Percentiles rank a stretch among this genome's conserved stretches.
Conservation (phyloP, 1,140 invertebrate genomes). For the Nylanderia fulva region DNA sequence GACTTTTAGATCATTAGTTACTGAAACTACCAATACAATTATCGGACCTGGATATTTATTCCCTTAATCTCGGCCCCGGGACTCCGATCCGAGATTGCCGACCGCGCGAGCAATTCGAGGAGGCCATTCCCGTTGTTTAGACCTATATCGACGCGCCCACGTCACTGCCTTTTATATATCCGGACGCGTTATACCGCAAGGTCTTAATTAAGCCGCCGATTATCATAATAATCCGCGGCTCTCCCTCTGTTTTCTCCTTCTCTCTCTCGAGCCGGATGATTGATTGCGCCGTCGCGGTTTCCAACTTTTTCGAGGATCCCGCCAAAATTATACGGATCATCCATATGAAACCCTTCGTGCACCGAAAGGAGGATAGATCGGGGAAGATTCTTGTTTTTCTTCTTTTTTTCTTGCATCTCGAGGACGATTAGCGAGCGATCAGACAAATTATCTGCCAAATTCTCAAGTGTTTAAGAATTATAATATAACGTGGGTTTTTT, state of each 20-base stretch:
- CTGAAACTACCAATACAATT: conserved; percentile 86
- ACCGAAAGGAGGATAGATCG: conserved; percentile 12
- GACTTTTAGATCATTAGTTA: conserved; percentile 86
- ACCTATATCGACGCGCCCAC: not conserved
- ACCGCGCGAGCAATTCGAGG: conserved; percentile 74
- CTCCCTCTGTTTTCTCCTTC: not conserved
- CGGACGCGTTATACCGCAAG: conserved; percentile 53
- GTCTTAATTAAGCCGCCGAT: conserved; percentile 70
- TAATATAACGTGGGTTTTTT: not conserved
- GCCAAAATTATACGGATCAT: conserved; percentile 50
- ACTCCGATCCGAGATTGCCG: conserved; percentile 74
- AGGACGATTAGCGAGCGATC: conserved; percentile 27
- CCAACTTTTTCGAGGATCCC: conserved; percentile 30
- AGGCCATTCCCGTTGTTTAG: conserved; percentile 68
- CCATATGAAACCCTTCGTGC: not conserved
- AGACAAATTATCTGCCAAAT: not conserved
- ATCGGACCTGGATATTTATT: conserved; percentile 84
- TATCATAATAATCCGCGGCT: conserved; percentile 64
- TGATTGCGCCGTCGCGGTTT: conserved; percentile 50
- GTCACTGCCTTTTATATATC: conserved; percentile 41
- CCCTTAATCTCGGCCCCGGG: conserved; percentile 81
- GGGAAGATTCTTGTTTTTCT: conserved; percentile 9
- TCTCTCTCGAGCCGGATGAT: conserved; percentile 32
- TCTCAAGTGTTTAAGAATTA: conserved; percentile 6
- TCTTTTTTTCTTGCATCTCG: conserved; percentile 17